These are phyloP conservation scores for Volucella inflata DNA, from an alignment of 2,888 invertebrate species.

Conservation along the genomic window DNA sequence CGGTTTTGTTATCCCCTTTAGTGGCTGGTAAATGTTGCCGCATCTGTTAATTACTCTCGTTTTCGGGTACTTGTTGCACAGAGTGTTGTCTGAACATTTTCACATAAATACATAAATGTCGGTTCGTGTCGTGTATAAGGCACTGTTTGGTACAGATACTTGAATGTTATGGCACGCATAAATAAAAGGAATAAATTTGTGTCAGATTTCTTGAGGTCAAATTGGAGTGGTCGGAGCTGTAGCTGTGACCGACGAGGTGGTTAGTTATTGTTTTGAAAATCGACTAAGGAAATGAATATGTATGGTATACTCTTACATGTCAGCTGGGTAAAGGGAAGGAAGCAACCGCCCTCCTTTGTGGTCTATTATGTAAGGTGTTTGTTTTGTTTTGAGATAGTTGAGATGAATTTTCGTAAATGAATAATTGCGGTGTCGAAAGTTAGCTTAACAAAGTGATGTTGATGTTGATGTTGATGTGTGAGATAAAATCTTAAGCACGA, in stretches of 20 bases:
- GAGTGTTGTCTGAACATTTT: neutral
- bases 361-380: constrained; percentile 32
- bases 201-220: constrained; percentile 50
- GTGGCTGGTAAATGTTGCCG: constrained; percentile 1
- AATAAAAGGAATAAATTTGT: constrained; percentile 19
- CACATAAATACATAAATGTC: neutral
- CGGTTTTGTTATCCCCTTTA: constrained; percentile 4
- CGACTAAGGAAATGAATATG: constrained; percentile 14
- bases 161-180: constrained; percentile 21
- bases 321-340: too few species aligned
- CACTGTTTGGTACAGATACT: neutral
- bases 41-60: constrained; percentile 39
- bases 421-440: neutral
- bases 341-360: constrained; percentile 15
- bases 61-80: constrained; percentile 10
- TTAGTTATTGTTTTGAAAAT: constrained; percentile 23
- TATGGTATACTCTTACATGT: neutral
- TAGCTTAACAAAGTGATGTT: neutral
- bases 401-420: neutral
- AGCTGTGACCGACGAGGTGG: constrained; percentile 18
- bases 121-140: too few species aligned
- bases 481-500: too few species aligned
- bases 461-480: too few species aligned
- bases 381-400: constrained; percentile 10
- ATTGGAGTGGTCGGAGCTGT: constrained; percentile 17